Conservation (phyloP, 2,888 invertebrate species). For the Dryobotodes eremita region DNA sequence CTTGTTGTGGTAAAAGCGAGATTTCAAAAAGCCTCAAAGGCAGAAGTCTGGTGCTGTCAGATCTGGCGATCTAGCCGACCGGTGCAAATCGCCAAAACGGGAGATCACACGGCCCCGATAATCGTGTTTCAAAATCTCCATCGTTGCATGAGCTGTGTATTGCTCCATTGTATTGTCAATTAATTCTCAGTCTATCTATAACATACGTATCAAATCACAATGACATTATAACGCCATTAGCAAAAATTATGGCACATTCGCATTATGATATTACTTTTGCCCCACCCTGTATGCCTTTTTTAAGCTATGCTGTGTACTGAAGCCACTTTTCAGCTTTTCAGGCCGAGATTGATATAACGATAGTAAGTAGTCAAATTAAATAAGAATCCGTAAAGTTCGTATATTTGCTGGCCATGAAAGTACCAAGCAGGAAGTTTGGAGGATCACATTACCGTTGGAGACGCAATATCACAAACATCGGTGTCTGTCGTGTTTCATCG, state of each 20-base stretch:
- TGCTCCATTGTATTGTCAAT: background rate
- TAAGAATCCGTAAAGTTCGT: slow-evolving; percentile 2
- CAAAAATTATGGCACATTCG: background rate
- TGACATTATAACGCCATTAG: background rate
- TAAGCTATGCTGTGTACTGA: background rate
- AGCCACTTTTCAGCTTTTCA: background rate
- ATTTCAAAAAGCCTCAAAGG: background rate
- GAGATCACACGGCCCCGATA: background rate
- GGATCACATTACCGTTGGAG: slow-evolving; percentile 4
- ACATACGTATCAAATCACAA: background rate
- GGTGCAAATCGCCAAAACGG: background rate
- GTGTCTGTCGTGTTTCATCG: slow-evolving; percentile 4
- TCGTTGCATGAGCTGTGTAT: background rate
- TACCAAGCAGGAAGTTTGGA: slow-evolving; percentile 20
- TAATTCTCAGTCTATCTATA: background rate
- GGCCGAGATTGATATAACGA: background rate
- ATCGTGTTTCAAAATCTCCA: background rate
- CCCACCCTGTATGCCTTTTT: background rate
- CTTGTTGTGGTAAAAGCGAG: background rate
- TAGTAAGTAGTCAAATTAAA: slow-evolving; percentile 7
- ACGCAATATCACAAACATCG: slow-evolving; percentile 14
- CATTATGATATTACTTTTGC: background rate
- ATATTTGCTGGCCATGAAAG: slow-evolving; percentile 26
- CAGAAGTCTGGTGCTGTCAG: background rate
- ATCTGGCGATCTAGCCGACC: background rate